Evolutionary conservation across 92 coral and sea anemone species (phyloP), one percentile per base, ranked within the genome.

Genomic region (Galaxea fascicularis): DNA sequence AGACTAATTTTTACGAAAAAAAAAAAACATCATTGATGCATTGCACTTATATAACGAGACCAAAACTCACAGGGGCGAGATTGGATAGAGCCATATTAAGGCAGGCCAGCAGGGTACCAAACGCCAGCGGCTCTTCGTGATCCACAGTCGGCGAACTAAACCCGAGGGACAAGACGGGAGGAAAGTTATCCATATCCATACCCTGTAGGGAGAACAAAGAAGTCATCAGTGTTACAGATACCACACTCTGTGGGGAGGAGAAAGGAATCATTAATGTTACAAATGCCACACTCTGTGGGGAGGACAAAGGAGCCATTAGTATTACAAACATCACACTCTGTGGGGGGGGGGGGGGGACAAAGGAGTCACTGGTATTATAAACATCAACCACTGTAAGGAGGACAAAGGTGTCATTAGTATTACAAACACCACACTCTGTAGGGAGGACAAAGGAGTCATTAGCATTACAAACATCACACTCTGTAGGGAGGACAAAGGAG

Each of bases 141-240:
- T 97, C 99, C 64, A 97, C 86, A 31, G 95, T 94, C 25, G 99
- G 99, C 60, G 98, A 92, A 79, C 98, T 95, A 82, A 97, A 97
- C 17, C 86, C 92, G 13, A 97, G 89, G 28, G 94, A 85, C 71
- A 93, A 89, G 65, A 97, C 71, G n/a, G 99, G 97, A 12, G 91
- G 71, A 86, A 94, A 89, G 47, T 93, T 97, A 46, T 97, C 99
- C 22, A 97, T 86, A 64, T 97, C 98, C 99, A 97, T 97, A 44
- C 95, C 93, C 98, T 94, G 81, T 52, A 47, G 14, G 41, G 4
- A 47, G 52, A n/a, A 18, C 66, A 24, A 60, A 56, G 31, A 51
- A 22, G 25, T 64, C 16, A 72, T 15, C 20, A 12, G 14, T 30
- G 86, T 31, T 30, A 53, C 65, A 56, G 3, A 28, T 21, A 17